Percentiles rank a stretch among this genome's conserved stretches.
These are phyloP conservation scores for Poliocrania exsul DNA, from an alignment of 2,797 vertebrate genomes.

Conservation along the genomic window DNA sequence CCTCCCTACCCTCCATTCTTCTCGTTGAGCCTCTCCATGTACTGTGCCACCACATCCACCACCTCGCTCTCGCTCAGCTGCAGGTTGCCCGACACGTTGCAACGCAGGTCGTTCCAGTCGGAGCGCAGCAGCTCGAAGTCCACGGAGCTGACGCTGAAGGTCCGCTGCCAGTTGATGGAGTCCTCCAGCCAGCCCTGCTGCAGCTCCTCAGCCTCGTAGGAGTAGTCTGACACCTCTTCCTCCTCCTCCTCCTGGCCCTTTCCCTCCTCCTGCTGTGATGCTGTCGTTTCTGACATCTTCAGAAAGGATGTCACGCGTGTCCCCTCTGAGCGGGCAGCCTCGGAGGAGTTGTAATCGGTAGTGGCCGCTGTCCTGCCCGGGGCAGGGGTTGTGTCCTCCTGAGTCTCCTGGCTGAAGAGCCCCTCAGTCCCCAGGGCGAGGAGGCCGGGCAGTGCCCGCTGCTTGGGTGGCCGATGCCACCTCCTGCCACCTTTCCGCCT, in stretches of 20 bases:
- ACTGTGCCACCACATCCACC: conserved; percentile 93
- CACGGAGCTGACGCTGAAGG: conserved; percentile 92
- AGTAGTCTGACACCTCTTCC: conserved; percentile 84
- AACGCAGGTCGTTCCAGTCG: conserved; percentile 97
- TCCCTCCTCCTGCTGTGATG: conserved; percentile 77
- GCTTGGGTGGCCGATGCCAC: background rate
- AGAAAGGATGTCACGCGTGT: conserved; percentile 86
- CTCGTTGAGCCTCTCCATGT: conserved; percentile 96
- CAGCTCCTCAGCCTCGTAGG: conserved; percentile 84
- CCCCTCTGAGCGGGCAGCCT: conserved; percentile 37
- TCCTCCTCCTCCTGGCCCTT: conserved; percentile 76
- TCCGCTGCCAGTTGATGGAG: conserved; percentile 96
- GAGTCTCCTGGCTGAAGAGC: conserved; percentile 54
- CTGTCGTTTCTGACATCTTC: conserved; percentile 81
- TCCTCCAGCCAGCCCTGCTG: conserved; percentile 92
- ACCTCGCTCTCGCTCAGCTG: conserved; percentile 94
- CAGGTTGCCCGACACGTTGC: conserved; percentile 96
- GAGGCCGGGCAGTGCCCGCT: background rate
- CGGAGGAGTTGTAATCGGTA: conserved; percentile 72
- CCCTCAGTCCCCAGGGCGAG: background rate
- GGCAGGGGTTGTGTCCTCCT: background rate
- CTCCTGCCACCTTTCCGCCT: conserved; percentile 45
- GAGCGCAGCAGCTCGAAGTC: conserved; percentile 97
- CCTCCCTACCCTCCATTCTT: conserved; percentile 87
- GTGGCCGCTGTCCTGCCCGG: background rate